Percentiles rank a stretch among this genome's conserved stretches.
These are phyloP conservation scores for Monochamus alternatus DNA, from an alignment of 2,888 invertebrate genomes.

Conservation along the genomic window DNA sequence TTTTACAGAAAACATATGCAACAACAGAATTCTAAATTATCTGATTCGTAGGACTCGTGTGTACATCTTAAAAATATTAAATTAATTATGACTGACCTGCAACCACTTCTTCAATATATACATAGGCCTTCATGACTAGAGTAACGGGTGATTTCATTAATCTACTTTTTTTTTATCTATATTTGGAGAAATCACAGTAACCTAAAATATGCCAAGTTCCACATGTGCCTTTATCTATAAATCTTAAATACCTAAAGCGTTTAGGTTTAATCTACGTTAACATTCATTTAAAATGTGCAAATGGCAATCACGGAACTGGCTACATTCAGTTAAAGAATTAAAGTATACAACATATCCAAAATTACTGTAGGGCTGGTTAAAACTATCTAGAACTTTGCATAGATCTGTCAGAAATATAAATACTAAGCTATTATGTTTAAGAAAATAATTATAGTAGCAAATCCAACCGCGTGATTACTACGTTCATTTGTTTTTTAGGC, in stretches of 20 bases:
- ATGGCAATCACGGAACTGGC: conserved; percentile 23
- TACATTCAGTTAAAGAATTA: conserved; percentile 28
- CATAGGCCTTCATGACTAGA: conserved; percentile 61
- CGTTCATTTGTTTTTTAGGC: too few species aligned
- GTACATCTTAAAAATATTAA: conserved; percentile 24
- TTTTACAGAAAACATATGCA: background rate
- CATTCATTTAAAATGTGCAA: conserved; percentile 28
- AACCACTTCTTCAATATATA: conserved; percentile 42
- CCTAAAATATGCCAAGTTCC: conserved; percentile 40
- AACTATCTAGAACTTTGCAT: conserved; percentile 20
- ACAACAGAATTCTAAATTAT: background rate
- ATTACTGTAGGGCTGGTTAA: conserved; percentile 31
- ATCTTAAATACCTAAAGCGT: conserved; percentile 27
- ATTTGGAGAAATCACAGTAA: conserved; percentile 53
- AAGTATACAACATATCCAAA: conserved; percentile 34
- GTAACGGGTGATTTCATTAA: conserved; percentile 52
- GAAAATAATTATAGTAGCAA: background rate
- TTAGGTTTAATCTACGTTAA: conserved; percentile 31
- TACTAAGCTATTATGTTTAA: background rate
- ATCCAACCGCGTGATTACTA: background rate
- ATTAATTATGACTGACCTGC: conserved; percentile 27
- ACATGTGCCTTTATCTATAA: conserved; percentile 15
- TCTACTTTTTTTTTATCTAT: conserved; percentile 36
- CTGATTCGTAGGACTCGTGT: conserved; percentile 17
- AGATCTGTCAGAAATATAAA: conserved; percentile 4